Conservation (phyloP, 2,113 vertebrate genomes). For the Xerus inauris region DNA sequence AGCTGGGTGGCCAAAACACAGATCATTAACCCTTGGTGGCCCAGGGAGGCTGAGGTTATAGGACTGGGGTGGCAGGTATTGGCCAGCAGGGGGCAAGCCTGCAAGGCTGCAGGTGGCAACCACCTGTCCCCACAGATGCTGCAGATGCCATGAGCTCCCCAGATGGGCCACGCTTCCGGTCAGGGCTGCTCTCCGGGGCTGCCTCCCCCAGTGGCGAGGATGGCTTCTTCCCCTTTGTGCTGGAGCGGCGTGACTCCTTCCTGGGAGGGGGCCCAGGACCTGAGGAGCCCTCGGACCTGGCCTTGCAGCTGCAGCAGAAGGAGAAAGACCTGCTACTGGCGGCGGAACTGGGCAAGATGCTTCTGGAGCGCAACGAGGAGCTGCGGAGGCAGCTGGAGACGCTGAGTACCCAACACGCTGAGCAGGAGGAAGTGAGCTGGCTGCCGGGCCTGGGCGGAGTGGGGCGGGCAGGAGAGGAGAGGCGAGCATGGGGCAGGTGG, state of each 20-base stretch:
- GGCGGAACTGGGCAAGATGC: slow-evolving; percentile 84
- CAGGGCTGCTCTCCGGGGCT: slow-evolving; percentile 66
- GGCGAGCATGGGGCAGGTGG: fast-evolving
- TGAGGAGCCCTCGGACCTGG: slow-evolving; percentile 75
- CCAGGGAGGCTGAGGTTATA: not conserved
- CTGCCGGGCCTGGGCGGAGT: not conserved
- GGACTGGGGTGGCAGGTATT: not conserved
- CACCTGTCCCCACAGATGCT: slow-evolving; percentile 33
- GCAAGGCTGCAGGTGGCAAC: too few relatives aligned
- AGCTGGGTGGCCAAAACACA: not conserved
- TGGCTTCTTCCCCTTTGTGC: slow-evolving; percentile 83
- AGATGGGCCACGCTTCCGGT: slow-evolving; percentile 32
- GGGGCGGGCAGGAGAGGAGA: not conserved
- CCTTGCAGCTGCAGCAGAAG: slow-evolving; percentile 81
- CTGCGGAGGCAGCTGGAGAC: slow-evolving; percentile 76
- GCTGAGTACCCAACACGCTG: slow-evolving; percentile 72
- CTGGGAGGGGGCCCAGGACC: slow-evolving; percentile 68
- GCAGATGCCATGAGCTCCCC: slow-evolving; percentile 70
- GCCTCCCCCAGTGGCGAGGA: slow-evolving; percentile 78
- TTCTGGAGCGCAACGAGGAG: slow-evolving; percentile 84
- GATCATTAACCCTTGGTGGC: slow-evolving; percentile 49
- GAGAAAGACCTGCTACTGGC: slow-evolving; percentile 85
- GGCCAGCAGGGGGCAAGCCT: not conserved
- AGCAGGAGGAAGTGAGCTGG: slow-evolving; percentile 81
- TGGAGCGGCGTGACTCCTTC: slow-evolving; percentile 78